Evolutionary conservation across 2,113 vertebrate species (phyloP).

Genomic region (Sorex araneus): DNA sequence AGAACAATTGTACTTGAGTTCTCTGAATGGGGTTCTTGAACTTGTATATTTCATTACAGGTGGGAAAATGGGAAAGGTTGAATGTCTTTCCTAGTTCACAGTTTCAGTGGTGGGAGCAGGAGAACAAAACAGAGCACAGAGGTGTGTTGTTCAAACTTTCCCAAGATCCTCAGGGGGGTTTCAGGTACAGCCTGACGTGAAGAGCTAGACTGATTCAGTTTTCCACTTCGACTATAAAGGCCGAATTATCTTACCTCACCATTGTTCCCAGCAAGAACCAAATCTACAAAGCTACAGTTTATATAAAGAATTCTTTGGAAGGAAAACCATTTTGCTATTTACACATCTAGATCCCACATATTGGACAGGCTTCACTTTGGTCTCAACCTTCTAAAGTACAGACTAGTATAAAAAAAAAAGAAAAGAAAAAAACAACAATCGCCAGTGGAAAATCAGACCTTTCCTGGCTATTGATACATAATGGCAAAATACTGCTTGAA

Average conservation of each 20-base stretch:
- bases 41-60: constrained; percentile 90
- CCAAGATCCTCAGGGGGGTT: constrained; percentile 94
- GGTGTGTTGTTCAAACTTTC: constrained; percentile 88
- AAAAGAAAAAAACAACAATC: not conserved
- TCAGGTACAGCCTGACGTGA: constrained; percentile 91
- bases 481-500: constrained; percentile 61
- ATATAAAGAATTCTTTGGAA: constrained; percentile 85
- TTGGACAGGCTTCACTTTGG: constrained; percentile 48
- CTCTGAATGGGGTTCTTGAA: constrained; percentile 87
- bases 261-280: constrained; percentile 86
- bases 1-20: constrained; percentile 85
- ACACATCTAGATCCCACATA: constrained; percentile 73
- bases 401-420: constrained; percentile 42
- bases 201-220: constrained; percentile 89
- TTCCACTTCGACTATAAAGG: constrained; percentile 85
- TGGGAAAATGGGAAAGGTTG: constrained; percentile 90
- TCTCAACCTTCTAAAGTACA: constrained; percentile 47
- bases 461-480: not conserved
- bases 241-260: constrained; percentile 88
- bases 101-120: constrained; percentile 87
- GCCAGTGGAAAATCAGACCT: constrained; percentile 49
- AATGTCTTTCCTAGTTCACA: constrained; percentile 88
- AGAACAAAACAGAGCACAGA: constrained; percentile 88
- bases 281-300: constrained; percentile 87
- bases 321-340: constrained; percentile 74